Percentiles rank a stretch among this genome's conserved stretches.
These are phyloP conservation scores for Actinemys pallida DNA, from an alignment of 2,113 vertebrate genomes.

Conservation along the genomic window DNA sequence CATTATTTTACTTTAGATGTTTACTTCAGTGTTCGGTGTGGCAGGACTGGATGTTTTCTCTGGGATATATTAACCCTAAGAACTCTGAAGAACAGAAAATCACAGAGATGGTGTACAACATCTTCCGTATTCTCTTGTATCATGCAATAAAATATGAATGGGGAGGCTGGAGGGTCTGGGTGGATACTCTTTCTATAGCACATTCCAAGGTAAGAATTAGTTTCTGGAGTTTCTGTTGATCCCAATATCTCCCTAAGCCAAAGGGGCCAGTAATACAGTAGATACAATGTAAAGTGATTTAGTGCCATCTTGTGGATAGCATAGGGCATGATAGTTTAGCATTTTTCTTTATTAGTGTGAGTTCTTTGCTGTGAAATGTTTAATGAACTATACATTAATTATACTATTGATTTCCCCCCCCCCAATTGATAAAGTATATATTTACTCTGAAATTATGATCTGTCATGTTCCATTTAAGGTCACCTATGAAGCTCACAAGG, in stretches of 20 bases:
- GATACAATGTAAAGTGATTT: constrained; percentile 21
- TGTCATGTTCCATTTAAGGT: constrained; percentile 81
- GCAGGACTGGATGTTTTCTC: constrained; percentile 99
- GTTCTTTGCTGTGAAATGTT: neutral
- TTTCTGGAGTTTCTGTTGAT: neutral
- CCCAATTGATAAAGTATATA: neutral
- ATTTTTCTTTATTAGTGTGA: neutral
- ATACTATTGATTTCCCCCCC: neutral
- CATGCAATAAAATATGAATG: constrained; percentile 99
- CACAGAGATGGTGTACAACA: constrained; percentile 99
- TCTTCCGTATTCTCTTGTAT: constrained; percentile 97
- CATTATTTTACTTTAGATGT: constrained; percentile 84
- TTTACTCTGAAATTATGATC: neutral
- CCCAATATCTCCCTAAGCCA: neutral
- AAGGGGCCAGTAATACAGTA: rapidly evolving
- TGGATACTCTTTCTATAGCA: constrained; percentile 96
- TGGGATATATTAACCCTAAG: constrained; percentile 99
- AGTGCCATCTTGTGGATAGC: constrained; percentile 80
- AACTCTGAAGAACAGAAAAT: constrained; percentile 99
- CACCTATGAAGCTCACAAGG: constrained; percentile 98
- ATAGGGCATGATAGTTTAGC: neutral
- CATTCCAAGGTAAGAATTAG: constrained; percentile 93
- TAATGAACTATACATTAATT: neutral
- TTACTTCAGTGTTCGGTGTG: constrained; percentile 99
- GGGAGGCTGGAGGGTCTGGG: constrained; percentile 99